Percentiles rank a stretch among this genome's conserved stretches.
Conservation (phyloP, 2,113 vertebrate genomes). For the Lampris megalopsis region DNA sequence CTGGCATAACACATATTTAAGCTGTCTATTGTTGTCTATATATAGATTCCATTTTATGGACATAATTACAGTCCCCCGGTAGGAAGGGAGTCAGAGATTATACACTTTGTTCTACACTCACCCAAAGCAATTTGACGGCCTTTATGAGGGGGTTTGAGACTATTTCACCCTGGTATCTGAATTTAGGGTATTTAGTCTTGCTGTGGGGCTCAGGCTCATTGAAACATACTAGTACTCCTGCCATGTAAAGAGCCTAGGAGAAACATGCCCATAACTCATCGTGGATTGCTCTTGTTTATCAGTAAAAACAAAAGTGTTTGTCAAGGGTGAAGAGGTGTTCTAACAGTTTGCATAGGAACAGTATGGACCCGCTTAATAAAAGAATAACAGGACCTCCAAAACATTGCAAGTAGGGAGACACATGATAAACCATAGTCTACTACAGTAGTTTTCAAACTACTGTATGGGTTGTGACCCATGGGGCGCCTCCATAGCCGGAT, state of each 20-base stretch:
- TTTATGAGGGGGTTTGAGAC: not conserved
- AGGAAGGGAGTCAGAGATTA: conserved; percentile 58
- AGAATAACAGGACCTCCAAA: not conserved
- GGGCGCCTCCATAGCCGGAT: too few species aligned
- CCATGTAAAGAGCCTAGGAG: not conserved
- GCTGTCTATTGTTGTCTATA: conserved; percentile 76
- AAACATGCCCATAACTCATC: not conserved
- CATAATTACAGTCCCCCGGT: conserved; percentile 65
- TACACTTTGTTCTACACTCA: conserved; percentile 44
- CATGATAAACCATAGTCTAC: not conserved
- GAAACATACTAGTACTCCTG: not conserved
- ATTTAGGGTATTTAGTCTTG: conserved; percentile 2
- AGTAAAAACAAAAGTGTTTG: not conserved
- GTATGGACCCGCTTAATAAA: not conserved
- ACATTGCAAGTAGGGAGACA: not conserved
- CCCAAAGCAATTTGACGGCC: conserved; percentile 25
- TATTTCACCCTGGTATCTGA: not conserved
- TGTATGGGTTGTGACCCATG: too few species aligned
- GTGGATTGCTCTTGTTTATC: not conserved
- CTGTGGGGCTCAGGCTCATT: not conserved
- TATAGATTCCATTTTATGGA: conserved; percentile 74
- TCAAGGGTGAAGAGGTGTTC: not conserved
- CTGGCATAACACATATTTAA: conserved; percentile 69
- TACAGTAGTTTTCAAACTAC: too few species aligned
- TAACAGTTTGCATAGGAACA: too few species aligned